Evolutionary conservation across 2,113 vertebrate species (phyloP), one percentile per base, ranked within the genome.

Genomic region (Syngnathoides biaculeatus): DNA sequence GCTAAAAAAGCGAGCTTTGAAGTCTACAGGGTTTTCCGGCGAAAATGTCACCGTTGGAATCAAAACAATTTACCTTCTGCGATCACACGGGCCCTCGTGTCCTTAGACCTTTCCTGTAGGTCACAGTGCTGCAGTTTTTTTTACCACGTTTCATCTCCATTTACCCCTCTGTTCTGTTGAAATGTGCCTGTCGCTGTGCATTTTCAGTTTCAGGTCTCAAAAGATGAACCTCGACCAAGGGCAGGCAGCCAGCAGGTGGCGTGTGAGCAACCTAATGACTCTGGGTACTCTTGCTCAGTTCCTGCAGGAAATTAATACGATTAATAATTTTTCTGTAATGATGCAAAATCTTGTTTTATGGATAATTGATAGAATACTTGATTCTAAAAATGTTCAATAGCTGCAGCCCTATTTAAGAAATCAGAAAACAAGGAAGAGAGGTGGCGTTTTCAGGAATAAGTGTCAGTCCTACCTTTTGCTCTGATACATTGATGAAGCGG

Each of bases 1-100:
- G 76, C 75, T 75, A 79, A 65, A 65, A 57, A 69, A 43, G 70
- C 67, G 75, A 58, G 69, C 83, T 89, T 89, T 89, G 82, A 87
- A 83, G 82, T 87, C 74, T 81, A n/a, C 73, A 42, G 75, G 72
- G 79, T 75, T 82, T 80, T 73, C 77, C 86, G 86, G 84, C 71
- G 27, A 65, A 87, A 74, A 78, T 89, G 84, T 88, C 83, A 87
- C 85, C 75, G 66, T 68, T 57, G 67, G 73, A 82, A 87, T 84
- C 79, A 69, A 79, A 78, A 70, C 65, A 59, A 74, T 78, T 79
- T 80, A 64, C 65, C 77, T 53, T 67, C 59, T 48, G 61, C 63
- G 48, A 56, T 66, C 30, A 15, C n/a, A 43, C 45, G 27, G 26
- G 8, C 22, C 63, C 30, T 64, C 47, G 43, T 22, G 53, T 71